These are phyloP conservation scores for Diloba caeruleocephala DNA, from an alignment of 2,888 invertebrate genomes.

Conservation along the genomic window DNA sequence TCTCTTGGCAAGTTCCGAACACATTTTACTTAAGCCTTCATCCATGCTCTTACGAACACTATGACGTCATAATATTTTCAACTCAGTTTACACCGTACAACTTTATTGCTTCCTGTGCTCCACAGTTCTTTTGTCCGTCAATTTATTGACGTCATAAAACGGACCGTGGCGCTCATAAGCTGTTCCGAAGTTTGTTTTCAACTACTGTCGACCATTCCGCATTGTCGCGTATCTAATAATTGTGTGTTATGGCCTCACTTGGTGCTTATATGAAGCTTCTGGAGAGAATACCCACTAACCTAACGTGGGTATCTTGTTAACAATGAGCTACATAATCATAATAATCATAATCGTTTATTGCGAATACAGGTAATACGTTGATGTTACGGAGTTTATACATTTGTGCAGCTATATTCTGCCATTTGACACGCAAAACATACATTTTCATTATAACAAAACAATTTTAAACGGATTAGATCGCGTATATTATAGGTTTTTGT, in stretches of 20 bases:
- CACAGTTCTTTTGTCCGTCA: constrained; percentile 48
- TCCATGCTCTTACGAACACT: constrained; percentile 1
- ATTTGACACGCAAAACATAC: too few relatives aligned
- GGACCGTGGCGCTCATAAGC: constrained; percentile 35
- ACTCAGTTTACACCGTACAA: constrained; percentile 38
- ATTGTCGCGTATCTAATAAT: constrained; percentile 35
- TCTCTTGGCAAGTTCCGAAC: constrained; percentile 1
- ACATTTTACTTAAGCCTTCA: not conserved
- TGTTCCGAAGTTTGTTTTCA: constrained; percentile 45
- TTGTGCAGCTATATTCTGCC: too few relatives aligned
- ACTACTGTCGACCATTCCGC: constrained; percentile 33
- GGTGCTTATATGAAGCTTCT: constrained; percentile 5
- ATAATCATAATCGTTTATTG: too few relatives aligned
- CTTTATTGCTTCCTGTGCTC: constrained; percentile 42
- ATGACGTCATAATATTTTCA: constrained; percentile 22
- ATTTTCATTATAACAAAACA: too few relatives aligned
- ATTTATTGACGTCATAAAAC: constrained; percentile 52
- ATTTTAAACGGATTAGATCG: too few relatives aligned
- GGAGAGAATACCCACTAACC: too few relatives aligned
- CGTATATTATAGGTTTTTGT: too few relatives aligned
- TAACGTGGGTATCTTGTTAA: too few relatives aligned
- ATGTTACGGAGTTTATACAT: too few relatives aligned
- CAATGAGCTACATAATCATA: too few relatives aligned
- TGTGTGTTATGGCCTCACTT: constrained; percentile 6
- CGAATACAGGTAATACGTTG: too few relatives aligned